A percentile compares a stretch with the other conserved stretches of the same genome.
Conservation (phyloP, 2,888 invertebrate species). For the Sarcophaga carnaria region DNA sequence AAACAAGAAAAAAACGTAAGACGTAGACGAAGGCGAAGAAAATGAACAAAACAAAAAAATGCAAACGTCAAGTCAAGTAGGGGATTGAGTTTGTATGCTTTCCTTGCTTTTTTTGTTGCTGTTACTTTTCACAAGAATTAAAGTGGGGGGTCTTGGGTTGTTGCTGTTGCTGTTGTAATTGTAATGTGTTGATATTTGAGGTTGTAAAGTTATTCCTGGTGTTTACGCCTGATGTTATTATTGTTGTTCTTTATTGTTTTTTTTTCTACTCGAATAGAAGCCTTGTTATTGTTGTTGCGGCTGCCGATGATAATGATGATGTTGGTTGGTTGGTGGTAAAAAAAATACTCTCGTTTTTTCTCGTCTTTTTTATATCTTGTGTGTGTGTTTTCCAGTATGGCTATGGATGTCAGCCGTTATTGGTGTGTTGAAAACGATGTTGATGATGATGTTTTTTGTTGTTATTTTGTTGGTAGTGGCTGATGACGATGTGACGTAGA, state of each 20-base stretch:
- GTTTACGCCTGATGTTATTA: slow-evolving; percentile 41
- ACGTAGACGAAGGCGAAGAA: slow-evolving; percentile 21
- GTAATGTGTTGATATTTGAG: slow-evolving; percentile 69
- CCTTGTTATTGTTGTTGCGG: slow-evolving; percentile 44
- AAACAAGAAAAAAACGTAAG: slow-evolving; percentile 42
- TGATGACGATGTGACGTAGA: slow-evolving; percentile 66
- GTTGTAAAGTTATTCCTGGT: slow-evolving; percentile 67
- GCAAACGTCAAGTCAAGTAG: slow-evolving; percentile 46
- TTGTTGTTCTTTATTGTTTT: slow-evolving; percentile 44
- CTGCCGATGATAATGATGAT: slow-evolving; percentile 44
- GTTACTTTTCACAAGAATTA: slow-evolving; percentile 25
- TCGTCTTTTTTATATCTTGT: slow-evolving; percentile 28
- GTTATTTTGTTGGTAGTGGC: slow-evolving; percentile 29
- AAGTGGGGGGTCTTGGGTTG: slow-evolving; percentile 63
- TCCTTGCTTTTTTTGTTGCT: slow-evolving; percentile 10
- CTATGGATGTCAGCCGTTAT: slow-evolving; percentile 37
- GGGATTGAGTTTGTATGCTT: slow-evolving; percentile 46
- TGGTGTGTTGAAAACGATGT: slow-evolving; percentile 15
- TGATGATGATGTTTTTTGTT: slow-evolving; percentile 32
- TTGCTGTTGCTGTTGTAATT: slow-evolving; percentile 15
- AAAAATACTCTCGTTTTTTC: slow-evolving; percentile 61
- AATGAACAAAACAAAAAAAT: slow-evolving; percentile 21
- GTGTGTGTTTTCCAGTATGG: slow-evolving; percentile 40
- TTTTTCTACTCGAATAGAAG: slow-evolving; percentile 26
- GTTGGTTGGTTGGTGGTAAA: slow-evolving; percentile 47